phyloP scores from a whole-genome alignment of 2,888 invertebrate genomes.

The Neelides folsomi region DNA sequence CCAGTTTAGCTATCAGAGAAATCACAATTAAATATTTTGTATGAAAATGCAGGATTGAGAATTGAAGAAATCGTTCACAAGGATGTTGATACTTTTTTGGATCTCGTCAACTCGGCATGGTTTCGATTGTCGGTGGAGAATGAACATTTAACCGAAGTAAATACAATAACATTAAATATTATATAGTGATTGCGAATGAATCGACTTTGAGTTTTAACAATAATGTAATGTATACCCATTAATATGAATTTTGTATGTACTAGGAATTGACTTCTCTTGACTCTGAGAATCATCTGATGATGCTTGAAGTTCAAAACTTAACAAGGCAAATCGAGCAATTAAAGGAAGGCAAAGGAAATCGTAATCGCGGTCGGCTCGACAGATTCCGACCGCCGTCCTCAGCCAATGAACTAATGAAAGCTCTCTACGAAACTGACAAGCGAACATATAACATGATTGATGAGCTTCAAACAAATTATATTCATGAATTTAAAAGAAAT shows the following conservation, averaged over 20 bases:
- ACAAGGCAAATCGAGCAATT: conserved; percentile 22
- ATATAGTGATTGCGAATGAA: too few species aligned
- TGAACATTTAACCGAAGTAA: conserved; percentile 21
- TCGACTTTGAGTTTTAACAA: too few species aligned
- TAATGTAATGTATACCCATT: not conserved
- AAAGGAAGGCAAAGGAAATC: conserved; percentile 3
- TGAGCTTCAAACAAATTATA: too few species aligned
- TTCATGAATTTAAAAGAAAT: too few species aligned
- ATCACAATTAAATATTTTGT: too few species aligned
- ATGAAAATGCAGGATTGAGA: conserved; percentile 17
- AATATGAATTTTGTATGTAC: not conserved
- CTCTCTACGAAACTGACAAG: too few species aligned
- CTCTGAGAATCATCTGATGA: conserved; percentile 27
- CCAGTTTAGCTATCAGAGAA: too few species aligned
- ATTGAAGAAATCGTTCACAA: conserved; percentile 26
- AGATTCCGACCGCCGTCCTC: too few species aligned
- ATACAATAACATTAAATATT: not conserved
- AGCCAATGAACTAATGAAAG: too few species aligned
- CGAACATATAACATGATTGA: too few species aligned
- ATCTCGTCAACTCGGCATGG: conserved; percentile 26
- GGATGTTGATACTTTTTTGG: conserved; percentile 26
- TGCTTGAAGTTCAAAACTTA: conserved; percentile 23
- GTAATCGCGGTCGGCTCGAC: too few species aligned
- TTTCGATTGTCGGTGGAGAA: conserved; percentile 26
- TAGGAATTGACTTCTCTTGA: conserved; percentile 23